Evolutionary conservation across 2,113 vertebrate species (phyloP).

Genomic region (Ginglymostoma cirratum): DNA sequence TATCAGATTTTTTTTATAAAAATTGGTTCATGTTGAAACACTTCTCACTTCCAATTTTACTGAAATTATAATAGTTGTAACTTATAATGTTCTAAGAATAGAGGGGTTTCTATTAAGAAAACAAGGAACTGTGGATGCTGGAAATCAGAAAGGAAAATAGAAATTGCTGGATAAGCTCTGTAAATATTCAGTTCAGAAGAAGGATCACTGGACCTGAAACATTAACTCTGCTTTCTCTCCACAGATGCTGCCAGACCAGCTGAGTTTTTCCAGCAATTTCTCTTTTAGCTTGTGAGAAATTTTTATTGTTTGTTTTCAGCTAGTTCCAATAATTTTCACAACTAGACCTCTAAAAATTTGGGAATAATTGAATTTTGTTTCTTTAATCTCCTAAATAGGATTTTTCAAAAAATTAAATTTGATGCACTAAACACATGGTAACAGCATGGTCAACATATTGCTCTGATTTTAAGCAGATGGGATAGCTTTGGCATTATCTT

Average conservation of each 20-base stretch:
- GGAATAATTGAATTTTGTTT: not conserved
- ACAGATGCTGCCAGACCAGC: too few relatives aligned
- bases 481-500: not conserved
- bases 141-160: too few relatives aligned
- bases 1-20: too few relatives aligned
- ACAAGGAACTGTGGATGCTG: too few relatives aligned
- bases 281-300: too few relatives aligned
- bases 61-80: not conserved
- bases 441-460: not conserved
- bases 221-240: too few relatives aligned
- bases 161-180: too few relatives aligned
- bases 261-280: too few relatives aligned
- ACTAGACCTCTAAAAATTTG: not conserved
- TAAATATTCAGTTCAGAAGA: too few relatives aligned
- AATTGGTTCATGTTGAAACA: not conserved
- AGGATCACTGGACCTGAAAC: too few relatives aligned
- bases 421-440: not conserved
- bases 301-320: not conserved
- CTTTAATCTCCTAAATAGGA: not conserved
- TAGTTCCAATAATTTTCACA: conserved; percentile 23
- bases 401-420: not conserved
- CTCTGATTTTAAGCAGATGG: not conserved
- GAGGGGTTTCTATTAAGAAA: too few relatives aligned
- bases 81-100: not conserved
- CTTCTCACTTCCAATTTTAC: not conserved